phyloP scores from a whole-genome alignment of 2,888 invertebrate species.

The Temnothorax rugatulus region DNA sequence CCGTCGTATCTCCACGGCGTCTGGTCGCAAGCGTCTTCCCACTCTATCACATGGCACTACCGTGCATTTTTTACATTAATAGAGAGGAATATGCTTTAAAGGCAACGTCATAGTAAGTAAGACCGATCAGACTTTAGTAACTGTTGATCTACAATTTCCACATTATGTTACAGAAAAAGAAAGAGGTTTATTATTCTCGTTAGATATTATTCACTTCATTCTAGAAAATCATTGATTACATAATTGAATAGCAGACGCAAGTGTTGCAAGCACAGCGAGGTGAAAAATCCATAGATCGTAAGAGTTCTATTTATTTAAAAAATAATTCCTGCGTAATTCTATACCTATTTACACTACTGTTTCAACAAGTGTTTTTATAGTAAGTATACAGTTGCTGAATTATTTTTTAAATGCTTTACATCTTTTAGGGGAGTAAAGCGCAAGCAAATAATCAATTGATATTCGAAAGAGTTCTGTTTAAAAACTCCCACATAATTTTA shows the following conservation, averaged over 20 bases:
- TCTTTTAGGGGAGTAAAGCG: background rate
- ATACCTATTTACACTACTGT: background rate
- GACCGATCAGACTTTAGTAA: background rate
- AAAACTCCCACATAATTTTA: background rate
- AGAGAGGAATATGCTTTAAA: background rate
- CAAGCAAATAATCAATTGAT: background rate
- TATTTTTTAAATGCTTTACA: background rate
- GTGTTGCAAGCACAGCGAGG: background rate
- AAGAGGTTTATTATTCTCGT: background rate
- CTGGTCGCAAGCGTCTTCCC: slow-evolving; percentile 6
- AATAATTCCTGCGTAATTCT: background rate
- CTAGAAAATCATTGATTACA: background rate
- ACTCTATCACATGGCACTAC: slow-evolving; percentile 14
- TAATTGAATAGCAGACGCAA: background rate
- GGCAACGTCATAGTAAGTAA: background rate
- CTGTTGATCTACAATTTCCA: background rate
- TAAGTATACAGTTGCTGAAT: background rate
- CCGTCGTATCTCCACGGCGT: slow-evolving; percentile 66
- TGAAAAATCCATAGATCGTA: background rate
- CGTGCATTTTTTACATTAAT: background rate
- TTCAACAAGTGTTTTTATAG: background rate
- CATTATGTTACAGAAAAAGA: background rate
- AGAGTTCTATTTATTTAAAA: background rate
- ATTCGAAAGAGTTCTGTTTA: background rate
- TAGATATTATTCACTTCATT: background rate